These are phyloP conservation scores for Trochalopteron elliotii DNA, from an alignment of 2,113 vertebrate species.

Conservation along the genomic window DNA sequence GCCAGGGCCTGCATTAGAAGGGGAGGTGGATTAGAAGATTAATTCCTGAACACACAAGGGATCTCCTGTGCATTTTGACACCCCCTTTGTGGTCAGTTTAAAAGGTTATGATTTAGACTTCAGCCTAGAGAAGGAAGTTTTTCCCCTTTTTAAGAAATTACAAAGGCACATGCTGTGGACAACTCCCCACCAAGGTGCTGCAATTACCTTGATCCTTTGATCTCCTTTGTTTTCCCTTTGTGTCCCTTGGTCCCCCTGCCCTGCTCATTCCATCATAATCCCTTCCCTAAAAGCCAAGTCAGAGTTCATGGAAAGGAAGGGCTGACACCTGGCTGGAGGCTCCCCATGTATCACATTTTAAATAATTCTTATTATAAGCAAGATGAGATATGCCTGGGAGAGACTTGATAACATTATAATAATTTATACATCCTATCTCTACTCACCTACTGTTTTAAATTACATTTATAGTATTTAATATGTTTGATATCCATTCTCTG, in stretches of 20 bases:
- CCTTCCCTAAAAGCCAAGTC: not conserved
- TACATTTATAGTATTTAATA: fast-evolving
- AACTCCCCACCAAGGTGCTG: not conserved
- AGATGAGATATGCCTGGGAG: not conserved
- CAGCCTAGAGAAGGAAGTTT: not conserved
- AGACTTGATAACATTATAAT: not conserved
- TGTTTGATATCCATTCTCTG: not conserved
- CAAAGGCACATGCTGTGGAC: fast-evolving
- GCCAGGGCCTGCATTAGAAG: not conserved
- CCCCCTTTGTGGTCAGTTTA: too few relatives aligned
- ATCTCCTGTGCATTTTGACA: not conserved
- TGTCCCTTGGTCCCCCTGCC: not conserved
- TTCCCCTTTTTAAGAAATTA: not conserved
- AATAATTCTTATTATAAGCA: not conserved
- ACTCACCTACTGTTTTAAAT: not conserved
- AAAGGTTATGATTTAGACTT: not conserved
- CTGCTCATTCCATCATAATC: not conserved
- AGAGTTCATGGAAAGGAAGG: not conserved
- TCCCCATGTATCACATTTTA: fast-evolving
- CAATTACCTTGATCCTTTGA: not conserved
- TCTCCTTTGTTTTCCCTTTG: not conserved
- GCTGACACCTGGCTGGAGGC: not conserved
- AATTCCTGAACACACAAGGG: not conserved
- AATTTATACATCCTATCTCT: not conserved
- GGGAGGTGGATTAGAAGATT: not conserved